Base-by-base conservation (phyloP, 2,888 invertebrate genomes). In the Lathronympha strigana region DNA sequence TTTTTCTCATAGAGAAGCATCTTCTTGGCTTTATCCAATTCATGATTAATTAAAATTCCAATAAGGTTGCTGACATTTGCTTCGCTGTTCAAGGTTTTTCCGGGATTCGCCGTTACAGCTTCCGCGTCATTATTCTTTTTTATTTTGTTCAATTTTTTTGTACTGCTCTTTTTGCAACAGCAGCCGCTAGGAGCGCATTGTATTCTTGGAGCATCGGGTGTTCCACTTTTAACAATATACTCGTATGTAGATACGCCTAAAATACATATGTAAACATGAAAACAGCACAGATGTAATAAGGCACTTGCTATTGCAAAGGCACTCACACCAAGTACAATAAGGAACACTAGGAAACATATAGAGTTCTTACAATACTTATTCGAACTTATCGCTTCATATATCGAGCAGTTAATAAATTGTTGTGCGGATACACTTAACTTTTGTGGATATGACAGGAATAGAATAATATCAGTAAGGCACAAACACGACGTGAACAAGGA, bases 201-300 rank as follows among this genome's bases (percentile, higher is more conserved):
- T 75, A 60, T 74, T 33, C 70, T 74, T 28, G 76, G 69, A 47
- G 72, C 72, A 72, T 78, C 80, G 1, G 76, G 75, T 45, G 79
- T 80, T 61, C 76, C 75, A 72, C 79, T 83, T 69, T 77, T 83
- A 60, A 87, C 80, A 67, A 98, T 96, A 85, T 97, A 98, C 81
- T 98, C 98, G 88, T 97, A 98, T 0, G 98, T 98, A 19, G 98
- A 97, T 49, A 97, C 92, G 1, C 97, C 97, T 75, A 97, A 88
- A 73, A 95, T 94, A 2, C 95, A 95, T 79, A 98, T 97, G 86
- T 97, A 97, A 67, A 96, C 94, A 86, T 98, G 97, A 84, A 98
- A 98, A 88, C 96, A 96, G 81, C 96, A 96, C 60, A 98, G 92
- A 86, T 98, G 97, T 69, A 97, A 88, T 64, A 98, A 93, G 54